A percentile compares a stretch with the other conserved stretches of the same genome.
phyloP scores from a whole-genome alignment of 2,113 vertebrate species.

The Saiga tatarica region DNA sequence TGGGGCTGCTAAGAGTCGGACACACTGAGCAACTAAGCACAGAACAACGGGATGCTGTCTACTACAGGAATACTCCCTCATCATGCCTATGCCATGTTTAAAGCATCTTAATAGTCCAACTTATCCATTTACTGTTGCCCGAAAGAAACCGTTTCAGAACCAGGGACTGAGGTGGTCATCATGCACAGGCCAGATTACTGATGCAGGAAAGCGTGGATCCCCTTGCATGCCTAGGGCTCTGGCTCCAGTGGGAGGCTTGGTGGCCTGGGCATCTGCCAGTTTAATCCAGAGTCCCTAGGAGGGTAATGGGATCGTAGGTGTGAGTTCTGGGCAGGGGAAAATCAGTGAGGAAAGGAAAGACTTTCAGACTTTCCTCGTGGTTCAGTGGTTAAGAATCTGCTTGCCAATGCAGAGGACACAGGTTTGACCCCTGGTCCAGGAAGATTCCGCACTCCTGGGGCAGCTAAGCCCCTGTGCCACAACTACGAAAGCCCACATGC shows the following conservation, averaged over 20 bases:
- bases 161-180: too few species aligned
- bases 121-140: fast-evolving
- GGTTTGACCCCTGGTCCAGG: not conserved
- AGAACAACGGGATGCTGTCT: not conserved
- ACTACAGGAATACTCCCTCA: fast-evolving
- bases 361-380: not conserved
- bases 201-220: not conserved
- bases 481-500: not conserved
- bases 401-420: not conserved
- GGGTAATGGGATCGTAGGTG: not conserved
- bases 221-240: not conserved
- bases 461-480: not conserved
- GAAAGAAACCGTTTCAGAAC: not conserved
- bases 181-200: fast-evolving
- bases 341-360: not conserved
- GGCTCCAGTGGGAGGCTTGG: not conserved
- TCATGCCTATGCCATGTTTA: too few species aligned
- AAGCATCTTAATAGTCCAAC: not conserved
- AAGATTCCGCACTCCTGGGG: not conserved
- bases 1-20: not conserved
- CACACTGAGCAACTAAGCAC: not conserved
- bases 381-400: not conserved
- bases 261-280: not conserved
- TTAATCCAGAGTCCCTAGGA: not conserved
- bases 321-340: fast-evolving